These are phyloP conservation scores for Liparis tanakae DNA, from an alignment of 2,797 vertebrate genomes.

Conservation along the genomic window DNA sequence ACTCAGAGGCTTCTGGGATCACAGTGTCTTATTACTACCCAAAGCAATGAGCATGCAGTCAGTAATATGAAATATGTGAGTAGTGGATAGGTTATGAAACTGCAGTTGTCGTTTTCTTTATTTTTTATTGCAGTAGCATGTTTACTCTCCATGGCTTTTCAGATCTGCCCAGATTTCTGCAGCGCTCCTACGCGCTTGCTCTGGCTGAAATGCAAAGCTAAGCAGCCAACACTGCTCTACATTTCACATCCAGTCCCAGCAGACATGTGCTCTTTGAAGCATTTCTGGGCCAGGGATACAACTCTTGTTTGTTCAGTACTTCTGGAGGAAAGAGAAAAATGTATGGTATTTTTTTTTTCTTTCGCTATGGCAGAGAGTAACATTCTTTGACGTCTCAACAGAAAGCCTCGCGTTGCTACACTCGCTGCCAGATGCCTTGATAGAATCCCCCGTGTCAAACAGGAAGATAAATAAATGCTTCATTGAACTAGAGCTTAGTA, in stretches of 20 bases:
- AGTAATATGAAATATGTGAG: slow-evolving; percentile 37
- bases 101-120: slow-evolving; percentile 27
- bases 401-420: slow-evolving; percentile 80
- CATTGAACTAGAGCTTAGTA: slow-evolving; percentile 79
- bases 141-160: slow-evolving; percentile 51
- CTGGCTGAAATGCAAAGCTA: slow-evolving; percentile 85
- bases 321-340: slow-evolving; percentile 66
- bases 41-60: slow-evolving; percentile 25
- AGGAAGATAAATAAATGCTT: slow-evolving; percentile 84
- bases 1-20: slow-evolving; percentile 43
- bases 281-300: slow-evolving; percentile 86
- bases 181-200: slow-evolving; percentile 73
- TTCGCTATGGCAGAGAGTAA: slow-evolving; percentile 78
- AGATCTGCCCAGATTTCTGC: slow-evolving; percentile 72
- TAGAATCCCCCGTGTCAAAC: slow-evolving; percentile 84
- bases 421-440: slow-evolving; percentile 81
- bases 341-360: slow-evolving; percentile 79
- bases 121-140: slow-evolving; percentile 28
- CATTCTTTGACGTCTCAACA: slow-evolving; percentile 85
- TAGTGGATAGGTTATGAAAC: slow-evolving; percentile 44
- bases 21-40: slow-evolving; percentile 54
- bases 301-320: slow-evolving; percentile 85
- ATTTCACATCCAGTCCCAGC: slow-evolving; percentile 86
- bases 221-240: slow-evolving; percentile 84
- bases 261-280: slow-evolving; percentile 87